Percentiles rank a stretch among this genome's conserved stretches.
These are phyloP conservation scores for Megastigmus dorsalis DNA, from an alignment of 2,888 invertebrate genomes.

Conservation along the genomic window DNA sequence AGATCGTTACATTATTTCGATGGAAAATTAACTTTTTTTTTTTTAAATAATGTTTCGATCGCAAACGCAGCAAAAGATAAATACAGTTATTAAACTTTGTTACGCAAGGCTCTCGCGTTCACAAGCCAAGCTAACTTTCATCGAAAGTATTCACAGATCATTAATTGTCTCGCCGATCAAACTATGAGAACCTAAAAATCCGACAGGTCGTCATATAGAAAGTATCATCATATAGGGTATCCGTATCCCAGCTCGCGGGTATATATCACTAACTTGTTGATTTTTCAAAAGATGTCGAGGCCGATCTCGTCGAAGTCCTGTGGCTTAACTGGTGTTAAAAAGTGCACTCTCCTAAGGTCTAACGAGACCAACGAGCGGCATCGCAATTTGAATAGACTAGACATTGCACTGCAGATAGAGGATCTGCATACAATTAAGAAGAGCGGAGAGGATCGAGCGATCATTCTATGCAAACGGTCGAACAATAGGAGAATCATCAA, in stretches of 20 bases:
- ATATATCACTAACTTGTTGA: not conserved
- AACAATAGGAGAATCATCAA: constrained; percentile 46
- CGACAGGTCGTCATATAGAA: too few species aligned
- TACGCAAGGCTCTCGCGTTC: too few species aligned
- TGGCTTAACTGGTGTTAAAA: too few species aligned
- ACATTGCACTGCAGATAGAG: not conserved
- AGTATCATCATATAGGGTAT: too few species aligned
- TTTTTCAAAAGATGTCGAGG: not conserved
- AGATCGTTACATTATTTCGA: too few species aligned
- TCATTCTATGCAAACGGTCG: constrained; percentile 2
- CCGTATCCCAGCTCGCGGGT: not conserved
- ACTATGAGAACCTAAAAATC: too few species aligned
- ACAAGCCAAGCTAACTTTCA: too few species aligned
- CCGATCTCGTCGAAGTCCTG: not conserved
- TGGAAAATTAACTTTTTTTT: too few species aligned
- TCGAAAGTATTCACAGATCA: not conserved
- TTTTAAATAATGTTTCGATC: too few species aligned
- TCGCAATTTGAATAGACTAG: constrained; percentile 21
- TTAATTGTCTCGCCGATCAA: too few species aligned
- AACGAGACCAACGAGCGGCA: constrained; percentile 37
- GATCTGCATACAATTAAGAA: constrained; percentile 48
- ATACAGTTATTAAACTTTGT: too few species aligned
- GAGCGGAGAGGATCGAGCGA: constrained; percentile 24
- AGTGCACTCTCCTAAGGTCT: not conserved
- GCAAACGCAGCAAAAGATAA: too few species aligned